phyloP scores from a whole-genome alignment of 1,140 invertebrate genomes.

The Cyclargus thomasi region DNA sequence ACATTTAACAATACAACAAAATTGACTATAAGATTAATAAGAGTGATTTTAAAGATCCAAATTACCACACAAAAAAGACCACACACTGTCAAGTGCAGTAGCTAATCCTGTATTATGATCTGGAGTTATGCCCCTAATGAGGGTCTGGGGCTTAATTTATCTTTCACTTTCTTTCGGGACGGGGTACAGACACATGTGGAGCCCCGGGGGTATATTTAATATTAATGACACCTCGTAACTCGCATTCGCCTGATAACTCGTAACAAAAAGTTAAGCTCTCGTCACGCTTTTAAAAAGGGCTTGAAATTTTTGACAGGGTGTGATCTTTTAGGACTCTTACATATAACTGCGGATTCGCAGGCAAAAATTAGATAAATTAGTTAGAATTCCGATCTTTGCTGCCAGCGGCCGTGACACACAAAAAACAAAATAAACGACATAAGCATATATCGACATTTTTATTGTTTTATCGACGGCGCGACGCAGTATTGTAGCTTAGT shows the following conservation, averaged over 20 bases:
- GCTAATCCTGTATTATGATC: neutral
- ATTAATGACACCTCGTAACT: neutral
- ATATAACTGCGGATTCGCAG: too few species aligned
- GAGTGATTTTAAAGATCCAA: too few species aligned
- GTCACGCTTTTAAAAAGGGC: neutral
- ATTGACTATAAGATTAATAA: too few species aligned
- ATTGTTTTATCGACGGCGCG: too few species aligned
- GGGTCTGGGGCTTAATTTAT: neutral
- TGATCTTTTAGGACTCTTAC: neutral
- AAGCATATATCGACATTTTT: too few species aligned
- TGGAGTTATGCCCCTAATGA: neutral
- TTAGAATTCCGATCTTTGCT: too few species aligned
- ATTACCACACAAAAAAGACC: too few species aligned
- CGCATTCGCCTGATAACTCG: neutral
- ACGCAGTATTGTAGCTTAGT: too few species aligned
- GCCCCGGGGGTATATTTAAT: neutral
- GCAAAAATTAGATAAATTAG: too few species aligned
- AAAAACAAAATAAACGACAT: too few species aligned
- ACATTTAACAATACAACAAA: too few species aligned
- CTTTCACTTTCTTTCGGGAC: neutral
- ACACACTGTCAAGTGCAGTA: neutral
- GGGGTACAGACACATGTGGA: neutral
- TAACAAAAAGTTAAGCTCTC: neutral
- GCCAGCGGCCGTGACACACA: too few species aligned
- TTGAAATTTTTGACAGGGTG: neutral